Evolutionary conservation across 2,113 vertebrate genomes (phyloP), one percentile per base, ranked within the genome.

Genomic region (Plectropomus leopardus): DNA sequence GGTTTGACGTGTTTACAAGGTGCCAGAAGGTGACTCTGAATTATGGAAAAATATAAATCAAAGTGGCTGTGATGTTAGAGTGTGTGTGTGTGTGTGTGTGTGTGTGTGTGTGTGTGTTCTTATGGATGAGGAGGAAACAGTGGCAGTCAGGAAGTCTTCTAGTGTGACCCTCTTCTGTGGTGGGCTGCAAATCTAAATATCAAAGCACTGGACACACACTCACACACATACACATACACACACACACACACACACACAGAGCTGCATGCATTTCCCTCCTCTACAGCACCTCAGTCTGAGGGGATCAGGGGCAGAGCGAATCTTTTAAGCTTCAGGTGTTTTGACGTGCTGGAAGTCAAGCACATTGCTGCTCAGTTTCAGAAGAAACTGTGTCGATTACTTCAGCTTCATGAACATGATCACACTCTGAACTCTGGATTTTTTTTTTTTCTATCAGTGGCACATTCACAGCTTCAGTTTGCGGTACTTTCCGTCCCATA

Each of bases 131-230:
- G 68, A 69, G 63, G 68, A 82, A 85, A 82, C 67, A 34, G 77
- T 66, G 63, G 69, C 68, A 54, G 58, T 64, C 63, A 55, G 71
- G 47, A 86, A 54, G 58, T 86, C 28, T 51, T 75, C 15, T 51
- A 74, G 40, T 71, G 68, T 81, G 85, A 86, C 60, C 74, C 68
- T 78, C 53, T 59, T 64, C 47, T 74, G 77, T 69, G 79, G 80
- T 79, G 78, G 74, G 82, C 70, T 71, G 64, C 47, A 86, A 34
- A 83, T 82, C 69, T 80, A 72, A 72, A 86, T 87, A 83, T 87
- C 64, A 86, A 83, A 84, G 76, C 78, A 13, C 69, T 77, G 51
- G 40, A 50, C 55, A 55, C 14, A 55, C 74, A 78, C 61, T 30
- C 50, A 63, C 54, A 67, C 59, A 59, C 72, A 60, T 13, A 70